phyloP scores from a whole-genome alignment of 2,888 invertebrate genomes.

The Philereme transversata region DNA sequence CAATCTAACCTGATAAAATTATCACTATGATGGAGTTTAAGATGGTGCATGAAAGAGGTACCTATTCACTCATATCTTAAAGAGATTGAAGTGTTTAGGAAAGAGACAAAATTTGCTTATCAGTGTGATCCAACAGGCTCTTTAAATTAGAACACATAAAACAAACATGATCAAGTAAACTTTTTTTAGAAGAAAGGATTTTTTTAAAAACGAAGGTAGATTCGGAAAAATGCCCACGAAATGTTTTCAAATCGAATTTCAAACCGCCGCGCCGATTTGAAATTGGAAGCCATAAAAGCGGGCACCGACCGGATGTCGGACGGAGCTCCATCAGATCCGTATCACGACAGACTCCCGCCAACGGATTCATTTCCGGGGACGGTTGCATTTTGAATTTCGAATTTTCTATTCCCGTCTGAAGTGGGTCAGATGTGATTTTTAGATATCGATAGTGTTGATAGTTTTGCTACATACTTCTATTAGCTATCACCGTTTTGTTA shows the following conservation, averaged over 20 bases:
- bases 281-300: constrained; percentile 80
- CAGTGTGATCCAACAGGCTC: too few species aligned
- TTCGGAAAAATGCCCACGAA: constrained; percentile 2
- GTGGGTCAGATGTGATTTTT: constrained; percentile 58
- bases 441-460: constrained; percentile 44
- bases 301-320: constrained; percentile 76
- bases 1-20: too few species aligned
- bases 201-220: too few species aligned
- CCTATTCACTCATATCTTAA: too few species aligned
- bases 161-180: too few species aligned
- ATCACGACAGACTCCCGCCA: constrained; percentile 75
- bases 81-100: too few species aligned
- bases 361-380: constrained; percentile 80
- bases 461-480: constrained; percentile 17
- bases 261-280: constrained; percentile 57
- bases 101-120: too few species aligned
- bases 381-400: constrained; percentile 78
- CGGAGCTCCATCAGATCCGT: constrained; percentile 78
- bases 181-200: too few species aligned
- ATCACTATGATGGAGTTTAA: too few species aligned
- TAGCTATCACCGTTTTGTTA: too few species aligned
- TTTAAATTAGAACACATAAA: too few species aligned
- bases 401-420: constrained; percentile 60
- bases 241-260: constrained; percentile 42
- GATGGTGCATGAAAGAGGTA: too few species aligned